Percentiles rank a stretch among this genome's conserved stretches.
These are phyloP conservation scores for Palythoa grandis DNA, from an alignment of 92 coral and sea anemone genomes.

Conservation along the genomic window DNA sequence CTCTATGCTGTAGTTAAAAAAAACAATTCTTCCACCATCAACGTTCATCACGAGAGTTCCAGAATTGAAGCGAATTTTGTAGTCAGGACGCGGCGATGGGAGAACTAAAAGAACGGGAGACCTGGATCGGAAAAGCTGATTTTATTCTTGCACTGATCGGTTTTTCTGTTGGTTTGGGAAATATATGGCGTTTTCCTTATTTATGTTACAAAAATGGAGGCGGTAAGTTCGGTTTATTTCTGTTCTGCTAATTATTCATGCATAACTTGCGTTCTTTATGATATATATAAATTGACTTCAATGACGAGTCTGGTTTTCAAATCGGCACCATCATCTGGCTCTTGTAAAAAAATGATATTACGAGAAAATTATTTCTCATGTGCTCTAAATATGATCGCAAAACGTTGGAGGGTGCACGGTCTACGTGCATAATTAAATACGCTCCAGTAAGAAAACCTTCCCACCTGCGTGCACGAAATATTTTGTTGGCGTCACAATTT, in stretches of 20 bases:
- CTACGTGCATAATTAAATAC: too few species aligned
- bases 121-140: constrained; percentile 91
- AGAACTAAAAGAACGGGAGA: constrained; percentile 65
- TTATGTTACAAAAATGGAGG: constrained; percentile 90
- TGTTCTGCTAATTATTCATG: neutral
- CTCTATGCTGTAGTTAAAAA: too few species aligned
- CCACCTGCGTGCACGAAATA: too few species aligned
- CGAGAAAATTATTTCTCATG: too few species aligned
- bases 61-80: neutral
- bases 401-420: too few species aligned
- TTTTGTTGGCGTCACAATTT: too few species aligned
- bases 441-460: too few species aligned
- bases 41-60: neutral
- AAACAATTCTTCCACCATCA: neutral
- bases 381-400: too few species aligned
- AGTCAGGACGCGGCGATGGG: neutral
- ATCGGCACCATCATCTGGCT: too few species aligned
- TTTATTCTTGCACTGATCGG: constrained; percentile 90
- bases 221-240: constrained; percentile 57
- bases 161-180: constrained; percentile 89
- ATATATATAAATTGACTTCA: neutral
- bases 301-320: too few species aligned
- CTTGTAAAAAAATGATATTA: too few species aligned
- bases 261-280: neutral
- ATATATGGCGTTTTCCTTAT: constrained; percentile 95